Evolutionary conservation across 2,888 invertebrate genomes (phyloP).

Genomic region (Stenchaetothrips biformis): DNA sequence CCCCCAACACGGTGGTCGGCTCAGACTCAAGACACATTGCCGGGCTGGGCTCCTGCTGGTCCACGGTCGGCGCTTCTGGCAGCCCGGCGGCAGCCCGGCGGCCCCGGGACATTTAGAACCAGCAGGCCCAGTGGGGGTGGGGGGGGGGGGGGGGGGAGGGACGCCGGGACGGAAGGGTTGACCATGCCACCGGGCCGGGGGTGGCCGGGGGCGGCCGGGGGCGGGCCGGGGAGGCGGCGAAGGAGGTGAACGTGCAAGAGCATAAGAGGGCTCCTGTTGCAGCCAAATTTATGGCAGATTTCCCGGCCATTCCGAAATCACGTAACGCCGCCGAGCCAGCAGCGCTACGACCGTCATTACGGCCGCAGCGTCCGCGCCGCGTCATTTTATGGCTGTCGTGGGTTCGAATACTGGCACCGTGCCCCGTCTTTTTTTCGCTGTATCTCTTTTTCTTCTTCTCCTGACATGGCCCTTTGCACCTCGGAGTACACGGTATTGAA

Average conservation of each 20-base stretch:
- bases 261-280: slow-evolving; percentile 19
- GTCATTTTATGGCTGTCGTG: too few relatives aligned
- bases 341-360: background rate
- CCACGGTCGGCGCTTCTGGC: too few relatives aligned
- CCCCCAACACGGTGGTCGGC: background rate
- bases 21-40: slow-evolving; percentile 22
- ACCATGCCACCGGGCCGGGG: too few relatives aligned
- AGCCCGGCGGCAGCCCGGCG: background rate
- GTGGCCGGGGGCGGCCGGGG: background rate
- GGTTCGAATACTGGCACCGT: too few relatives aligned
- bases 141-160: too few relatives aligned
- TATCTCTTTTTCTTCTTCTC: too few relatives aligned
- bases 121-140: too few relatives aligned
- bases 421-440: too few relatives aligned
- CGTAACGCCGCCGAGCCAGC: slow-evolving; percentile 29
- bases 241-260: slow-evolving; percentile 4
- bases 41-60: background rate
- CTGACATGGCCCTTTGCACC: too few relatives aligned
- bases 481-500: too few relatives aligned
- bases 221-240: background rate
- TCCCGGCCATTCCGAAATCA: background rate
- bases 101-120: background rate
- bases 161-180: too few relatives aligned
- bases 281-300: background rate
- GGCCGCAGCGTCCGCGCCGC: too few relatives aligned